Percentiles rank a stretch among this genome's conserved stretches.
Conservation (phyloP, 2,797 vertebrate species). For the Gadopsis bispinosus region DNA sequence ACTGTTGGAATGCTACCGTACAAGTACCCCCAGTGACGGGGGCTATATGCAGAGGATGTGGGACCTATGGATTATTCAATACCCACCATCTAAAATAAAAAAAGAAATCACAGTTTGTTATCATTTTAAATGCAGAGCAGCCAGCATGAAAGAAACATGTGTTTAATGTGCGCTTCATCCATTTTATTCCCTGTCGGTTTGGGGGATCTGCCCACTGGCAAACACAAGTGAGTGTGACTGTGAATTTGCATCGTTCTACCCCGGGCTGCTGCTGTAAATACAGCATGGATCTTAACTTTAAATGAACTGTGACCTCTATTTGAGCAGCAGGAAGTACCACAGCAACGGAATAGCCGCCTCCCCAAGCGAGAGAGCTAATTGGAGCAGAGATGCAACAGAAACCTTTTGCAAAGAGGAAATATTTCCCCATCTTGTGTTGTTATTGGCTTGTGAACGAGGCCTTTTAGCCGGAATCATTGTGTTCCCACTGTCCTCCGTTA, state of each 20-base stretch:
- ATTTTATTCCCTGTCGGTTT: constrained; percentile 13
- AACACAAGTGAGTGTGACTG: neutral
- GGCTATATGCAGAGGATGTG: too few species aligned
- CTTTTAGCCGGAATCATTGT: neutral
- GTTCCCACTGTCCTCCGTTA: neutral
- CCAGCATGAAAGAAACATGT: constrained; percentile 41
- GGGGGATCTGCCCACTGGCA: neutral
- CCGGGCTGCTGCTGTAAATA: constrained; percentile 36
- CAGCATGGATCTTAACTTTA: neutral
- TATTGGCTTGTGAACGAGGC: neutral
- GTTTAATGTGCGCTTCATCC: constrained; percentile 25
- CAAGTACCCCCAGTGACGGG: too few species aligned
- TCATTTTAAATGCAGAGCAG: constrained; percentile 36
- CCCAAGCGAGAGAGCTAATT: neutral
- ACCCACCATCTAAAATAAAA: neutral
- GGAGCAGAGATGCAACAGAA: constrained; percentile 23
- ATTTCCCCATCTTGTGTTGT: neutral
- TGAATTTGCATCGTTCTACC: neutral
- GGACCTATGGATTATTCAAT: too few species aligned
- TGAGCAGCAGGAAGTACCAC: constrained; percentile 20
- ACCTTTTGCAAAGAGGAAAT: neutral
- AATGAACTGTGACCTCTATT: constrained; percentile 24
- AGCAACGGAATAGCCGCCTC: neutral
- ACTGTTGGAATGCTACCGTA: too few species aligned
- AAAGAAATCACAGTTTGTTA: constrained; percentile 43